A percentile compares a stretch with the other conserved stretches of the same genome.
phyloP scores from a whole-genome alignment of 1,140 invertebrate genomes.

The Saccostrea echinata region DNA sequence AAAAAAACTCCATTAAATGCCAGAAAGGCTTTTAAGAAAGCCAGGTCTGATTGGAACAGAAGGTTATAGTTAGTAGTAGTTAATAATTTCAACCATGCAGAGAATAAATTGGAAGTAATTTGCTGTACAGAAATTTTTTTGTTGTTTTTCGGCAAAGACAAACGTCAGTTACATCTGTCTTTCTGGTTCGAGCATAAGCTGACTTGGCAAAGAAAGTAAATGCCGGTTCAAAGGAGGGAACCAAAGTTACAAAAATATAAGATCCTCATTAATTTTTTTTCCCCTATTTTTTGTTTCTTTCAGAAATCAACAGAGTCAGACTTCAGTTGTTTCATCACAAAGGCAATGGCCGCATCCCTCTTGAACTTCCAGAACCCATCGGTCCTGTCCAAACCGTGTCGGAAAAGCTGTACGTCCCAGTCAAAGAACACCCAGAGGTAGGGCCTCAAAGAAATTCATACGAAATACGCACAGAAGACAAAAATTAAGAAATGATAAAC shows the following conservation, averaged over 20 bases:
- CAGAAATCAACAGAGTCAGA: slow-evolving; percentile 99
- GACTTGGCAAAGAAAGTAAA: neutral
- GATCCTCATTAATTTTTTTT: slow-evolving; percentile 10
- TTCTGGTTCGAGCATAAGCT: neutral
- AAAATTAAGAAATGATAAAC: neutral
- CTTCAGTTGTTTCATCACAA: slow-evolving; percentile 97
- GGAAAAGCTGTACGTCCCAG: slow-evolving; percentile 99
- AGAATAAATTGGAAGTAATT: slow-evolving; percentile 29
- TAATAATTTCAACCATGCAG: slow-evolving; percentile 29
- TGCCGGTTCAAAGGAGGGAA: neutral
- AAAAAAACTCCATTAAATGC: slow-evolving; percentile 16
- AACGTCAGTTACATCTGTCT: neutral
- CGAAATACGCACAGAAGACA: neutral
- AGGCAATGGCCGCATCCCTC: slow-evolving; percentile 90
- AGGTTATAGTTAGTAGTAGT: slow-evolving; percentile 22
- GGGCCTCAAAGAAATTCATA: slow-evolving; percentile 52
- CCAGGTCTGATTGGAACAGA: neutral
- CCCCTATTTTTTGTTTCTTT: slow-evolving; percentile 80
- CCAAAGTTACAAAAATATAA: neutral
- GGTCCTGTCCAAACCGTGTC: slow-evolving; percentile 94
- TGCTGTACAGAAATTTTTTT: neutral
- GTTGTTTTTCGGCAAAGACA: neutral
- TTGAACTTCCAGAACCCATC: slow-evolving; percentile 94
- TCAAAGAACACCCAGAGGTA: slow-evolving; percentile 99
- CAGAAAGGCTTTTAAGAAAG: neutral